Evolutionary conservation across 2,888 invertebrate genomes (phyloP).

Genomic region (Autographa gamma): DNA sequence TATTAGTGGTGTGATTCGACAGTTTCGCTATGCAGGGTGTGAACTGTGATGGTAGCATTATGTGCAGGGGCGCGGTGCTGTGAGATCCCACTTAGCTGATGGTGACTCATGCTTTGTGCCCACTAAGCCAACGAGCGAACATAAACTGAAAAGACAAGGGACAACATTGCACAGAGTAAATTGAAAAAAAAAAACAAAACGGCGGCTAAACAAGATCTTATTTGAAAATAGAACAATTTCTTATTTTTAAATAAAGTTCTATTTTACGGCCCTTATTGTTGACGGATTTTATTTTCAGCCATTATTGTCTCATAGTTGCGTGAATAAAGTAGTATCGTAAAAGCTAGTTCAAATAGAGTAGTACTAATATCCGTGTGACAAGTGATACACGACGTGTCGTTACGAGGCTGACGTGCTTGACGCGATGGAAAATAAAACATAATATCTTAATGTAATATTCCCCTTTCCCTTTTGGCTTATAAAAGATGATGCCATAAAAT

Average conservation of each 20-base stretch:
- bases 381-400: not conserved
- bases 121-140: slow-evolving; percentile 21
- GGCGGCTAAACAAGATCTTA: too few species aligned
- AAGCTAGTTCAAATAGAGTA: not conserved
- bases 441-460: not conserved
- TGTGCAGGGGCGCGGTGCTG: slow-evolving; percentile 58
- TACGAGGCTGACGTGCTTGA: not conserved
- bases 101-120: slow-evolving; percentile 64
- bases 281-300: not conserved
- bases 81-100: slow-evolving; percentile 67
- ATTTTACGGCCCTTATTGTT: not conserved
- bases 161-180: not conserved
- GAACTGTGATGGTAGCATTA: slow-evolving; percentile 37
- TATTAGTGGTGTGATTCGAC: slow-evolving; percentile 45
- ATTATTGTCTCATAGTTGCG: not conserved
- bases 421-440: slow-evolving; percentile 1
- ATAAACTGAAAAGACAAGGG: not conserved
- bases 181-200: not conserved
- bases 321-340: slow-evolving; percentile 2
- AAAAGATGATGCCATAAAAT: not conserved
- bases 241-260: not conserved
- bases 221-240: too few species aligned
- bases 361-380: slow-evolving; percentile 3
- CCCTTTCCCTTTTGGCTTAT: not conserved
- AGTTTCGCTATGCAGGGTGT: slow-evolving; percentile 45